Percentiles rank a stretch among this genome's conserved stretches.
phyloP scores from a whole-genome alignment of 1,140 invertebrate species.

The Hestina assimilis region DNA sequence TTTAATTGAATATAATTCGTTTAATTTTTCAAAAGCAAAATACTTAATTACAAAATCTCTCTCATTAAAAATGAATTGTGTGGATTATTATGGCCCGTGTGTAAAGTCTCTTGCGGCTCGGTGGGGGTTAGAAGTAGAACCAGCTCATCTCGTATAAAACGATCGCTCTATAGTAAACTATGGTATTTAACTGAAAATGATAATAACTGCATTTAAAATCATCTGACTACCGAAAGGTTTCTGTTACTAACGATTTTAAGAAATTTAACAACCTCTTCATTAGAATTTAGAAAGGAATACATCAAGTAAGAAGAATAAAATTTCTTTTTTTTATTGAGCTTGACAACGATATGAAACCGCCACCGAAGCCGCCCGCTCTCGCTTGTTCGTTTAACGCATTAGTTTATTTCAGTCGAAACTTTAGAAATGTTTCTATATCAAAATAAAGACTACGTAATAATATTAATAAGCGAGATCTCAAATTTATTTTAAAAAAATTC shows the following conservation, averaged over 20 bases:
- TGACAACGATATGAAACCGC: not conserved
- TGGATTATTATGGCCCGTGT: conserved; percentile 25
- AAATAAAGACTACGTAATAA: conserved; percentile 76
- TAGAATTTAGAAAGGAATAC: no score
- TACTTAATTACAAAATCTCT: conserved; percentile 6
- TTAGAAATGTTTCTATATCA: conserved; percentile 75
- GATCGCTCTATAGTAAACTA: not conserved
- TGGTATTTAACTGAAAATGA: not conserved
- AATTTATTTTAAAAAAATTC: conserved; percentile 76
- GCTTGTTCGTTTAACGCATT: conserved; percentile 66
- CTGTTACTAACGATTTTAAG: no score
- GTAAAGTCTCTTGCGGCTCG: conserved; percentile 27
- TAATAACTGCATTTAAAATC: conserved; percentile 1
- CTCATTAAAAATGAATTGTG: conserved; percentile 17
- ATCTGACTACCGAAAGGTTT: not conserved
- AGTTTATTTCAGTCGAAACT: conserved; percentile 68
- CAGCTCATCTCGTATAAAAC: not conserved
- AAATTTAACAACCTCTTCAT: no score
- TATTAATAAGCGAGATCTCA: conserved; percentile 75
- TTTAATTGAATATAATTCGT: conserved; percentile 14
- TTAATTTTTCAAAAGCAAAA: not conserved
- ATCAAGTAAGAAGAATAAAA: not conserved
- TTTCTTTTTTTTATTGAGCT: not conserved
- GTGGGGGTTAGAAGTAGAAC: conserved; percentile 13
- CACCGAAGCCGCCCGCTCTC: conserved; percentile 35